A percentile compares a stretch with the other conserved stretches of the same genome.
These are phyloP conservation scores for Atta texana DNA, from an alignment of 1,140 invertebrate species.

Conservation along the genomic window DNA sequence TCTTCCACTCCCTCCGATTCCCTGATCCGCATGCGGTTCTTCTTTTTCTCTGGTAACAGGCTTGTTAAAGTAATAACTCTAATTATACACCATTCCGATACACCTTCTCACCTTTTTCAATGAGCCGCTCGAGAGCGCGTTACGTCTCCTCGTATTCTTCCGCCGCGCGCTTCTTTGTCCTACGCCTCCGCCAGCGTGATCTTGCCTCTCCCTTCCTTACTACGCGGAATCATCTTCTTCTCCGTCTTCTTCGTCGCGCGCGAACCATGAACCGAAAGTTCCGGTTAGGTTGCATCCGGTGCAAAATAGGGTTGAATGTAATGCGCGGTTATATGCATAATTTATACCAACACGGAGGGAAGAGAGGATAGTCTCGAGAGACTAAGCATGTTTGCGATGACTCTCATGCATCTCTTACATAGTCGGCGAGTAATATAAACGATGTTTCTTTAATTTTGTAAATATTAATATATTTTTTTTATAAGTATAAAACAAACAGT, in stretches of 20 bases:
- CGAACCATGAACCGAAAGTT: constrained; percentile 65
- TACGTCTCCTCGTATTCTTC: constrained; percentile 33
- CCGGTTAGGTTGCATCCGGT: constrained; percentile 70
- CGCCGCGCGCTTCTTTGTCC: constrained; percentile 39
- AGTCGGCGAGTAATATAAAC: constrained; percentile 21
- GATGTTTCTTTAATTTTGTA: constrained; percentile 7
- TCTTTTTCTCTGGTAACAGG: constrained; percentile 76
- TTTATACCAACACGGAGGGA: constrained; percentile 55
- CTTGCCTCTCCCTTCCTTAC: background rate
- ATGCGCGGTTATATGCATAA: constrained; percentile 58
- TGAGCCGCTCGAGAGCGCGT: constrained; percentile 52
- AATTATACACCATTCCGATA: constrained; percentile 79
- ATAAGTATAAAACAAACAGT: background rate
- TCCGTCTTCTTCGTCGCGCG: constrained; percentile 50
- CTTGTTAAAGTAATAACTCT: constrained; percentile 82
- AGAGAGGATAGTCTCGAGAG: constrained; percentile 31
- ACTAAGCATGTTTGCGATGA: constrained; percentile 33
- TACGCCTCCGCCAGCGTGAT: constrained; percentile 12
- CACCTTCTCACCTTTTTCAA: constrained; percentile 80
- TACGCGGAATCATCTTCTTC: background rate
- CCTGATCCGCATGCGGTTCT: constrained; percentile 13
- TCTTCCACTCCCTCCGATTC: background rate
- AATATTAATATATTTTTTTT: constrained; percentile 5
- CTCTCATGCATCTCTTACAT: constrained; percentile 18
- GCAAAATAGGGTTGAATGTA: constrained; percentile 56